Base-by-base conservation (phyloP, 2,113 vertebrate species). In the Dolichallabes microphthalmus region DNA sequence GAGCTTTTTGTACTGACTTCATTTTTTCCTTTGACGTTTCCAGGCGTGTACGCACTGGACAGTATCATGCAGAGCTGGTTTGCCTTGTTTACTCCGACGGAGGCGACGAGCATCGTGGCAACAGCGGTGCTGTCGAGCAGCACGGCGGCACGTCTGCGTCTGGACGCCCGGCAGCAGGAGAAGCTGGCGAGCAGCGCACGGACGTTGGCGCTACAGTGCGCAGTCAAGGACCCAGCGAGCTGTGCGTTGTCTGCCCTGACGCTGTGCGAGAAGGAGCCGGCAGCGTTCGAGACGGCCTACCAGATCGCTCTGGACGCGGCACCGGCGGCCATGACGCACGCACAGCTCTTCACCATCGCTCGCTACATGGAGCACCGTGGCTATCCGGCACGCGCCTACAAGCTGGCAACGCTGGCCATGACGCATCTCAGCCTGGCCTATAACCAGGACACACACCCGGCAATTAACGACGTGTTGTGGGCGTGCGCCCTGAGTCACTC, bases 311-410 rank as follows among this genome's bases (percentile, higher is more conserved):
- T 98, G 0, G 98, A 99, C 0, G 98, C 98, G 0, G 98, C 98
- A 0, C 95, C 97, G 4, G 97, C 97, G 0, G 97, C 98, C 82
- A 98, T 99, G 98, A 98, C 96, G 25, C 98, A 99, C 92, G 97
- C 97, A 0, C 98, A 99, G 91, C 96, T 99, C 77, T 99, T 99
- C 92, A 98, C 98, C 89, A 99, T 99, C 1, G 98, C 98, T 17
- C 95, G 98, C 90, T 99, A 99, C 94, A 99, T 99, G 98, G 97
- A 99, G 87, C 98, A 99, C 92, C 93, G 97, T n/a, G 98, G 98
- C 85, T 99, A 99, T 91, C 98, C 98, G 0, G 94, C 99, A 60
- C 96, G 98, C 87, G 98, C 98, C 0, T 99, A 98, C 93, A 99
- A 99, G 92, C 91, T 99, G 93, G 97, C 98, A 83, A 98, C 97